Evolutionary conservation across 2,888 invertebrate species (phyloP), one percentile per base, ranked within the genome.

Genomic region (Neocrepidodera transversa): DNA sequence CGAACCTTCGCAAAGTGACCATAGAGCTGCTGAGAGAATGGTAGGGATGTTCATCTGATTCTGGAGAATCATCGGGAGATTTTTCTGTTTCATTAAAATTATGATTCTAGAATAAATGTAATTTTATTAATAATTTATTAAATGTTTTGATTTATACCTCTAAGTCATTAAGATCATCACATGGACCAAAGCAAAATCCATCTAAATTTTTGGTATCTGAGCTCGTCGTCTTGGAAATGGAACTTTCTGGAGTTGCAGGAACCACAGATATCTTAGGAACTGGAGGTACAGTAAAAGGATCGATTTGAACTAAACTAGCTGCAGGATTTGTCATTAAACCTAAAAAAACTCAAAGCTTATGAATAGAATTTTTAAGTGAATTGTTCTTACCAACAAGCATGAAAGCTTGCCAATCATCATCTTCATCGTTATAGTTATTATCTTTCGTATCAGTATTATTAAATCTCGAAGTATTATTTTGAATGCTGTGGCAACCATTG

Each of bases 21-120:
- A 79, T 77, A 0, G 79, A 86, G 81, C 86, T 84, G 76, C 84
- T 87, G 69, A 91, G 82, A 7, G 89, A 85, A 61, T 88, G 83
- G 76, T 91, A 91, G 11, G 90, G 90, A 18, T 89, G 86, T 66
- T 90, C 90, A 74, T 90, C 90, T 23, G 86, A 87, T 69, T 85
- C 82, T 28, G 89, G 88, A 13, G 89, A 89, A 73, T 89, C 88
- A 56, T 86, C 85, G 1, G 86, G 86, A 58, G 88, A 88, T 71
- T 87, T 86, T 71, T 89, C 88, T 71, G 83, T 75, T 64, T 83
- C 81, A 62, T 81, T 82, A 71, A 18, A 13, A 10, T 14, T 26
- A 11, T 51, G 28, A 23, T 50, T 50, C 50, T 50, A 7, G 2
- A 35, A 23, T 23, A 50, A 38, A 50, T 7, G n/a, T 13, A 14